phyloP scores from a whole-genome alignment of 2,888 invertebrate genomes.

The Scaptomyza polygonia region DNA sequence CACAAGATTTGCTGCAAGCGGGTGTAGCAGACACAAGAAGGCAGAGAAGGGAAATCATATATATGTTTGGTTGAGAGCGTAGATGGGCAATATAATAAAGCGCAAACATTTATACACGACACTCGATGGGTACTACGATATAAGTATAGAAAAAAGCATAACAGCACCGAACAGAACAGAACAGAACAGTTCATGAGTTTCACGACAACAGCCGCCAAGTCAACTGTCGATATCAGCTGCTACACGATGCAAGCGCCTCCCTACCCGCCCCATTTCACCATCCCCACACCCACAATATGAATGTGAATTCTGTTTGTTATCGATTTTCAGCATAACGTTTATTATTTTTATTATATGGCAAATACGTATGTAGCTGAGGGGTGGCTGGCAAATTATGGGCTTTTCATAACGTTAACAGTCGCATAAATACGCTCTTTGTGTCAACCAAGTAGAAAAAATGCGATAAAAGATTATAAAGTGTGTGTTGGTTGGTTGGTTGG shows the following conservation, averaged over 20 bases:
- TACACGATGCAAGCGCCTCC: slow-evolving; percentile 38
- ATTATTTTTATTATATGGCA: slow-evolving; percentile 76
- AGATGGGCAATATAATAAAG: slow-evolving; percentile 76
- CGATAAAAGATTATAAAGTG: slow-evolving; percentile 85
- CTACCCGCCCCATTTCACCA: not conserved
- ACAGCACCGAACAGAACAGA: slow-evolving; percentile 8
- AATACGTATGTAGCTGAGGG: slow-evolving; percentile 34
- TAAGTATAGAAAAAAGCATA: slow-evolving; percentile 32
- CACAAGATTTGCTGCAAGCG: slow-evolving; percentile 68
- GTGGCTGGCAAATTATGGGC: slow-evolving; percentile 81
- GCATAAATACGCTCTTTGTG: slow-evolving; percentile 82
- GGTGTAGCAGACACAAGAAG: slow-evolving; percentile 16
- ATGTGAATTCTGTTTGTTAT: slow-evolving; percentile 81
- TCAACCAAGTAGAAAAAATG: slow-evolving; percentile 84
- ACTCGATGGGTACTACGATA: slow-evolving; percentile 61
- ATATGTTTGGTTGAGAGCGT: slow-evolving; percentile 50
- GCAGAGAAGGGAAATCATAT: not conserved
- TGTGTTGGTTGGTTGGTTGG: slow-evolving; percentile 76
- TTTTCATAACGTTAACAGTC: slow-evolving; percentile 81
- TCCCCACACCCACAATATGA: slow-evolving; percentile 44
- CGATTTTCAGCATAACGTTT: slow-evolving; percentile 80
- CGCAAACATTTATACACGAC: slow-evolving; percentile 78
- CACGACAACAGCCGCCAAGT: slow-evolving; percentile 61
- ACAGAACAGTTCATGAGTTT: slow-evolving; percentile 50
- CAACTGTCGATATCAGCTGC: slow-evolving; percentile 77